These are phyloP conservation scores for Bostrychus sinensis DNA, from an alignment of 2,113 vertebrate genomes.

Conservation along the genomic window DNA sequence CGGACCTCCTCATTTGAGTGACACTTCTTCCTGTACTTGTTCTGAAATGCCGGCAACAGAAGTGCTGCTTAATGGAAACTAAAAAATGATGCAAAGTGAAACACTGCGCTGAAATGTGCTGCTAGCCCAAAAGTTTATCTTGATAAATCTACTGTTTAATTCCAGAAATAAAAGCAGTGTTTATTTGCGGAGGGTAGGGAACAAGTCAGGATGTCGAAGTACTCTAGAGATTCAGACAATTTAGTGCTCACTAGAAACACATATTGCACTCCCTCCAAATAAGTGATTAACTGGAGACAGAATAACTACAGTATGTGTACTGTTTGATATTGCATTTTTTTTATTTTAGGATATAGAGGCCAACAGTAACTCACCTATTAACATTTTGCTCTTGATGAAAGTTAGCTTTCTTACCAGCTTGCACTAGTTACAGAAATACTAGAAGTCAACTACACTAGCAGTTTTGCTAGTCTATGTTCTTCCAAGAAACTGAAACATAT, in stretches of 20 bases:
- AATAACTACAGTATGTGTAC: too few relatives aligned
- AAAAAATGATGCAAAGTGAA: constrained; percentile 69
- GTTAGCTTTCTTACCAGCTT: neutral
- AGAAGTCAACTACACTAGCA: neutral
- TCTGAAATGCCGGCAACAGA: constrained; percentile 77
- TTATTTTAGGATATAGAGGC: neutral
- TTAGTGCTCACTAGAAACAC: constrained; percentile 21
- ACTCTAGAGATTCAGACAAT: too few relatives aligned
- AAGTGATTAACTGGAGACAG: too few relatives aligned
- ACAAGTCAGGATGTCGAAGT: constrained; percentile 1
- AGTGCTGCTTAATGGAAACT: constrained; percentile 90
- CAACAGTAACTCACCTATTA: neutral
- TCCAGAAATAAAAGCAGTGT: constrained; percentile 43
- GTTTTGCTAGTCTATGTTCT: constrained; percentile 2
- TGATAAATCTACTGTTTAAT: constrained; percentile 46
- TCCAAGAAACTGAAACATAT: neutral
- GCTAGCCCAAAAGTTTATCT: constrained; percentile 1
- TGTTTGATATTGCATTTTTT: neutral
- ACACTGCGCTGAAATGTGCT: constrained; percentile 20
- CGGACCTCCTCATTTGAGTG: constrained; percentile 81
- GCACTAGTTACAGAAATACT: neutral
- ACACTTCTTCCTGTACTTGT: constrained; percentile 81
- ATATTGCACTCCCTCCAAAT: constrained; percentile 1
- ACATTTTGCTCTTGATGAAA: constrained; percentile 4
- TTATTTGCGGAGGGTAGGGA: too few relatives aligned